Base-by-base conservation (phyloP, 2,113 vertebrate species). In the Ellobius talpinus region DNA sequence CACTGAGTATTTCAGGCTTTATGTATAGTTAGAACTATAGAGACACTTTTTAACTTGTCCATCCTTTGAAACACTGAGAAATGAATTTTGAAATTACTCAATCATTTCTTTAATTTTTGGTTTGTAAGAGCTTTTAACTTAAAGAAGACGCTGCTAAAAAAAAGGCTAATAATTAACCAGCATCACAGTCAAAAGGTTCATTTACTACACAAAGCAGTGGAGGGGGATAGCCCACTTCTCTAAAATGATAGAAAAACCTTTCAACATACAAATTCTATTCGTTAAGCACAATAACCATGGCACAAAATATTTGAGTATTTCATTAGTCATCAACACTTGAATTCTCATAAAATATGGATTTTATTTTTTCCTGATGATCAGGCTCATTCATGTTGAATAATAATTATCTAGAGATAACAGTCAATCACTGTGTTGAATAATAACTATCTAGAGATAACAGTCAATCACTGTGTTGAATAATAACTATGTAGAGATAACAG, bases 1-100 rank as follows among this genome's bases (percentile, higher is more conserved):
- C 97, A 52, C 97, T 94, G 98, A 98, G 97, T 86, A 97, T 96
- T 97, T 96, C 45, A 52, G 11, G 17, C 66, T 86, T 74, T 45
- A 31, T 2, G 39, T 45, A 72, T 2, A 13, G 12, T 76, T n/a
- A 87, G 3, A 90, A 52, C 16, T 94, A 58, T 73, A 95, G 97
- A 76, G 1, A 90, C 47, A 89, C 85, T 31, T 85, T 52, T 92
- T 47, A 90, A 89, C 72, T 66, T 89, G 17, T 74, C 36, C 23
- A 0, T 79, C 26, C 36, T 5, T 73, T 26, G 1, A 45, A 96
- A 94, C 26, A 89, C 81, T 82, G 31, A 92, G 85, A 97, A 23
- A 58, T 88, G 33, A n/a, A 26, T 66, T 66, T 84, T 84, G 13
- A 24, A 90, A 26, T 55, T 61, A 5, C 66, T 97, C 7, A 90